Percentiles rank a stretch among this genome's conserved stretches.
Evolutionary conservation across 2,113 vertebrate species (phyloP).

Genomic region (Chionis minor): DNA sequence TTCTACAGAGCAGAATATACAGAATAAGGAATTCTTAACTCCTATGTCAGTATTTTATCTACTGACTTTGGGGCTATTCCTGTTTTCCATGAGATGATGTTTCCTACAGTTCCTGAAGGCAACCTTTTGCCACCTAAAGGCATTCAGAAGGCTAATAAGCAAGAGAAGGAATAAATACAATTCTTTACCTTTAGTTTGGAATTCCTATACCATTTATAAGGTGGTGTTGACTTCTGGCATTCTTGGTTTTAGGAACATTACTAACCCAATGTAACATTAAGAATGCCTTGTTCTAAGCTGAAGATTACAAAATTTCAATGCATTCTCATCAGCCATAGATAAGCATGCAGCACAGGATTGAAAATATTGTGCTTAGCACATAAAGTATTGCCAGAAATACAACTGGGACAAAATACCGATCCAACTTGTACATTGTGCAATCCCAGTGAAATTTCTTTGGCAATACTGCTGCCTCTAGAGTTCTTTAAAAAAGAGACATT

Average conservation of each 20-base stretch:
- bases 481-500: background rate
- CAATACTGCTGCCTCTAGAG: background rate
- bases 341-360: background rate
- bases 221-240: background rate
- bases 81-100: rapidly evolving
- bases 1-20: background rate
- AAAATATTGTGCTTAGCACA: background rate
- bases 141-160: background rate
- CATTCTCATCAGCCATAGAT: background rate
- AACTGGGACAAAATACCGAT: background rate
- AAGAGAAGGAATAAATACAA: background rate
- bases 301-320: background rate
- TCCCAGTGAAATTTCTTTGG: background rate
- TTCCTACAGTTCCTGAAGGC: background rate
- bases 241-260: background rate
- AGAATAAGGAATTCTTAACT: background rate
- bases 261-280: background rate
- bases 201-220: background rate
- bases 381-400: background rate
- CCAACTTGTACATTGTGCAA: background rate
- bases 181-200: background rate
- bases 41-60: background rate
- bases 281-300: background rate
- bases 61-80: background rate
- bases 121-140: background rate